These are phyloP conservation scores for Syngnathus acus DNA, from an alignment of 2,797 vertebrate species.

Conservation along the genomic window DNA sequence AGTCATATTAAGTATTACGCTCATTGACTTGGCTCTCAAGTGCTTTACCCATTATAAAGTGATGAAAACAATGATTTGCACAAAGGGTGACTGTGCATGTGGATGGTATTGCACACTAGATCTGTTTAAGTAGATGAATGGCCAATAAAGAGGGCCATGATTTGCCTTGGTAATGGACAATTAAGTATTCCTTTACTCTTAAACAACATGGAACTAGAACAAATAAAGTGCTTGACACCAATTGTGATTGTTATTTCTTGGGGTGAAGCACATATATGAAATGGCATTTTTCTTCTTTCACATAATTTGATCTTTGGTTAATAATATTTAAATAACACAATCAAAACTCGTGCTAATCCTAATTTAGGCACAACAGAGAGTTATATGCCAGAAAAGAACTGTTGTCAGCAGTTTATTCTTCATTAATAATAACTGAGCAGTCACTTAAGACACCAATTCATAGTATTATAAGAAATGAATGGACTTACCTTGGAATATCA, in stretches of 20 bases:
- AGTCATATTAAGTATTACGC: not conserved
- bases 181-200: conserved; percentile 29
- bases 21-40: conserved; percentile 11
- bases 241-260: not conserved
- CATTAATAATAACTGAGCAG: not conserved
- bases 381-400: not conserved
- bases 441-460: not conserved
- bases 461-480: not conserved
- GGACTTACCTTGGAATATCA: not conserved
- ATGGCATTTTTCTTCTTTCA: not conserved
- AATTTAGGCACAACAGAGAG: not conserved
- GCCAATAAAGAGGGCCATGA: conserved; percentile 35
- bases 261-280: not conserved
- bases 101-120: conserved; percentile 20
- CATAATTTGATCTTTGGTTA: not conserved
- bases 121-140: conserved; percentile 37
- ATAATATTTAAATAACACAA: not conserved
- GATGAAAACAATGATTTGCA: conserved; percentile 41
- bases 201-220: conserved; percentile 17
- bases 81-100: conserved; percentile 6
- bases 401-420: not conserved
- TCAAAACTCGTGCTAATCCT: not conserved
- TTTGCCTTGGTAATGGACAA: conserved; percentile 46
- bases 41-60: conserved; percentile 16
- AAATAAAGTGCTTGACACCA: no score